Evolutionary conservation across 2,113 vertebrate genomes (phyloP).

Genomic region (Phalacrocorax carbo): DNA sequence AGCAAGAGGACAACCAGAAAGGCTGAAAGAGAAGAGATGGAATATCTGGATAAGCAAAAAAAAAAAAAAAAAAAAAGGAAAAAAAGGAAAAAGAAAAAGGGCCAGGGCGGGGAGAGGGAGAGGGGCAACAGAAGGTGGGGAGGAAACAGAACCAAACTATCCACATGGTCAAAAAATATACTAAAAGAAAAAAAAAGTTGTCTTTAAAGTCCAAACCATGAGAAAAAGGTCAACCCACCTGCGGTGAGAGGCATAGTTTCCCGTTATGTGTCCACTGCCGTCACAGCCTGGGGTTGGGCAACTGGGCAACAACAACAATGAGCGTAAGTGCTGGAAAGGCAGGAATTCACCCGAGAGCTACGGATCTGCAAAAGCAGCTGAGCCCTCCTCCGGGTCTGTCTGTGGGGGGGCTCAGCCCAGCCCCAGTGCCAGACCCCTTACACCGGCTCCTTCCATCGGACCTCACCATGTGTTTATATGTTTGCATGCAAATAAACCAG

Average conservation of each 20-base stretch:
- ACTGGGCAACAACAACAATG: constrained; percentile 76
- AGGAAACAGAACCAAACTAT: constrained; percentile 72
- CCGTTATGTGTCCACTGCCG: constrained; percentile 97
- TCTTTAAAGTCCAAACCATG: constrained; percentile 2
- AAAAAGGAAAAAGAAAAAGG: neutral
- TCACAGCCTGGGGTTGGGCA: constrained; percentile 98
- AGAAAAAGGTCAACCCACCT: constrained; percentile 79
- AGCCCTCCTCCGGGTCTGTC: neutral
- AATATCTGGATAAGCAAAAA: constrained; percentile 73
- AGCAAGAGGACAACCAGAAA: constrained; percentile 99
- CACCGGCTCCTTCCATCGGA: neutral
- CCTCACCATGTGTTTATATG: rapidly evolving
- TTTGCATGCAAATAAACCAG: neutral
- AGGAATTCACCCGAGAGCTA: neutral
- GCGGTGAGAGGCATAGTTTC: constrained; percentile 98
- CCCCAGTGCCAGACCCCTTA: neutral
- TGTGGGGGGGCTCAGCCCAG: neutral
- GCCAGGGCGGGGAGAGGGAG: constrained; percentile 25
- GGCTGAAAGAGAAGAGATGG: constrained; percentile 92
- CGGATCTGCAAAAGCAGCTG: neutral
- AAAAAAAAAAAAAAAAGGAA: neutral
- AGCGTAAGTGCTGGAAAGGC: constrained; percentile 5
- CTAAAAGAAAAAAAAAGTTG: neutral
- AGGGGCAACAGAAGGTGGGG: constrained; percentile 53
- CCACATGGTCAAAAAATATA: constrained; percentile 28